Percentiles rank a stretch among this genome's conserved stretches.
phyloP scores from a whole-genome alignment of 2,113 vertebrate genomes.

The Osmerus mordax region DNA sequence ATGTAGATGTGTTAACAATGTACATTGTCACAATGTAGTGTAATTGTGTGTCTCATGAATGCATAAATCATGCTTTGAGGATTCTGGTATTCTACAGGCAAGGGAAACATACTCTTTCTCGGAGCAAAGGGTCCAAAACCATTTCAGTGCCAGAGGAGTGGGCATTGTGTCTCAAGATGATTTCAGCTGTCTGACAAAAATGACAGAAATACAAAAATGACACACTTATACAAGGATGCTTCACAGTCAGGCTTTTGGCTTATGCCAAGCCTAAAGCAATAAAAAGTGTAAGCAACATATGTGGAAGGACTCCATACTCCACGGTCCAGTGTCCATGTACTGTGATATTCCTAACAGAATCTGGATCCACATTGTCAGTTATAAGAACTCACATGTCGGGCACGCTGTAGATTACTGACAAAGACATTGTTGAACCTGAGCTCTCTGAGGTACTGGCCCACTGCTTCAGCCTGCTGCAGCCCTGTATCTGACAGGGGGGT shows the following conservation, averaged over 20 bases:
- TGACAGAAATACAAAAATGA: background rate
- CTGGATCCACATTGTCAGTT: background rate
- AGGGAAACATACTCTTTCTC: slow-evolving; percentile 81
- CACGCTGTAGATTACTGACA: slow-evolving; percentile 84
- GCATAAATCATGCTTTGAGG: no score
- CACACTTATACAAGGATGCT: no score
- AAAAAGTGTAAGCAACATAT: no score
- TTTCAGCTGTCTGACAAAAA: slow-evolving; percentile 79
- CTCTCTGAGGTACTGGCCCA: slow-evolving; percentile 78
- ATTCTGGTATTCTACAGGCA: no score
- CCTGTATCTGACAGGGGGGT: slow-evolving; percentile 83
- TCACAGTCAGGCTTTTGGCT: no score
- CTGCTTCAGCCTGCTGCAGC: slow-evolving; percentile 80
- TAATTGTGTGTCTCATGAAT: no score
- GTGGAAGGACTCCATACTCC: no score
- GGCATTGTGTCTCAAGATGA: slow-evolving; percentile 79
- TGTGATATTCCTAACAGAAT: background rate
- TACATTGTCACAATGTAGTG: no score
- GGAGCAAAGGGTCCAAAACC: slow-evolving; percentile 80
- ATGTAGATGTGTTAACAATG: background rate
- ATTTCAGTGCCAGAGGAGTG: slow-evolving; percentile 77
- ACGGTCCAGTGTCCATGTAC: background rate
- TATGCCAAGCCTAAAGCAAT: no score
- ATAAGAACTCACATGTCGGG: slow-evolving; percentile 77
- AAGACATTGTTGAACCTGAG: slow-evolving; percentile 82